A percentile compares a stretch with the other conserved stretches of the same genome.
Evolutionary conservation across 2,797 vertebrate species (phyloP).

Genomic region (Morelia viridis): DNA sequence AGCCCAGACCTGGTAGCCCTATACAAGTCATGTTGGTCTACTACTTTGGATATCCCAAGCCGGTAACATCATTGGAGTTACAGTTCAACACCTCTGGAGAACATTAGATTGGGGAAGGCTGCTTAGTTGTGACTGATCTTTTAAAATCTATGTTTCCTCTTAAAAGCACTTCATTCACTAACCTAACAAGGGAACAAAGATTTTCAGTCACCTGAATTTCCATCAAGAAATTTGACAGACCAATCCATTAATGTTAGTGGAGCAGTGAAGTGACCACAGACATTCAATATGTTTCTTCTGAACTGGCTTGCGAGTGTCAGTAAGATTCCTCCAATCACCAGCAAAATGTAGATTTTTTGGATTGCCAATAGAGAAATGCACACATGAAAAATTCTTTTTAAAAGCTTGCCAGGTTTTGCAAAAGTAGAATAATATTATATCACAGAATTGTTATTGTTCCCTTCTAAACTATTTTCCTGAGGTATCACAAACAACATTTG

Average conservation of each 20-base stretch:
- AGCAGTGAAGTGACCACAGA: background rate
- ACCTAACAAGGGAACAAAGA: background rate
- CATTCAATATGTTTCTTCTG: background rate
- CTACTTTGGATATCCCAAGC: background rate
- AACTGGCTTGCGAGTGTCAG: background rate
- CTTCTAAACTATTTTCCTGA: background rate
- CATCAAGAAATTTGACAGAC: background rate
- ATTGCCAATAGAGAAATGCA: background rate
- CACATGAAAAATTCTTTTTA: background rate
- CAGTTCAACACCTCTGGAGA: background rate
- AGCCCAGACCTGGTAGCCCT: background rate
- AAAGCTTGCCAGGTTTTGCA: background rate
- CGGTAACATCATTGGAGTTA: background rate
- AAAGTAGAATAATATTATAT: background rate
- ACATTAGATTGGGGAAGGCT: background rate
- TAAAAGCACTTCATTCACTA: background rate
- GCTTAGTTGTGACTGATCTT: background rate
- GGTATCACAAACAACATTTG: background rate
- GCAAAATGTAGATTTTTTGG: background rate
- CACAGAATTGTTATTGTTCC: background rate
- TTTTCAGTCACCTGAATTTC: background rate
- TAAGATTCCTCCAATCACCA: background rate
- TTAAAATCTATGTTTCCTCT: background rate
- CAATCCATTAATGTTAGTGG: background rate
- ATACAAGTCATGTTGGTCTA: background rate